Base-by-base conservation (phyloP, 92 coral and sea anemone genomes). In the Parazoanthus atlanticus region DNA sequence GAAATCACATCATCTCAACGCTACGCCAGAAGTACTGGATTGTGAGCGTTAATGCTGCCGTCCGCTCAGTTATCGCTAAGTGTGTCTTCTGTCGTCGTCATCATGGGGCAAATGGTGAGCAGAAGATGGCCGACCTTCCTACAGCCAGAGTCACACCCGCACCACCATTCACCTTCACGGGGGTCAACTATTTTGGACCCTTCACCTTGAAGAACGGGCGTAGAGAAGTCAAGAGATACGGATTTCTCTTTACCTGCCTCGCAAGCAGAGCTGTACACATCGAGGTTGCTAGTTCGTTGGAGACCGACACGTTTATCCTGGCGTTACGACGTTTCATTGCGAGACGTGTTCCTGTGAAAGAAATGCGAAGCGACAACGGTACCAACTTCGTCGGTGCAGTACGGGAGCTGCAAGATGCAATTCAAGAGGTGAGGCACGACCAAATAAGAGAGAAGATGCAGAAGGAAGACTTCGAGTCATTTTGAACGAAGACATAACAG, bases 61-160 rank as follows among this genome's bases (percentile, higher is more conserved):
- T 86, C 52, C 80, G 86, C 36, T 88, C 82, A 56, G 85, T 89
- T 40, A 79, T 84, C 31, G 61, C 92, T 43, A 76, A 41, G 91
- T 49, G 92, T 91, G 41, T 38, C 72, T 74, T 76, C 74, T 82
- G 89, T 77, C 79, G 88, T 29, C 85, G 88, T 26, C 77, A 61
- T 56, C 49, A 74, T 64, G 78, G 41, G 41, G n/a, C n/a, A n/a
- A 38, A 38, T 38, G 79, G 4, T 31, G 89, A 25, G 23, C 93
- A 91, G 76, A 75, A 81, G 79, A 91, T 91, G 90, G 93, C 90
- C 30, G 91, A 91, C 61, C 79, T 91, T 6, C 93, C 90, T 0
- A 74, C 28, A 61, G 71, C 80, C n/a, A 56, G 92, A 78, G 47
- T 79, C 71, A 71, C 80, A 13, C 65, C 81, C 26, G 86, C 93